A percentile compares a stretch with the other conserved stretches of the same genome.
These are phyloP conservation scores for Pachycephala philippinensis DNA, from an alignment of 2,113 vertebrate genomes.

Conservation along the genomic window DNA sequence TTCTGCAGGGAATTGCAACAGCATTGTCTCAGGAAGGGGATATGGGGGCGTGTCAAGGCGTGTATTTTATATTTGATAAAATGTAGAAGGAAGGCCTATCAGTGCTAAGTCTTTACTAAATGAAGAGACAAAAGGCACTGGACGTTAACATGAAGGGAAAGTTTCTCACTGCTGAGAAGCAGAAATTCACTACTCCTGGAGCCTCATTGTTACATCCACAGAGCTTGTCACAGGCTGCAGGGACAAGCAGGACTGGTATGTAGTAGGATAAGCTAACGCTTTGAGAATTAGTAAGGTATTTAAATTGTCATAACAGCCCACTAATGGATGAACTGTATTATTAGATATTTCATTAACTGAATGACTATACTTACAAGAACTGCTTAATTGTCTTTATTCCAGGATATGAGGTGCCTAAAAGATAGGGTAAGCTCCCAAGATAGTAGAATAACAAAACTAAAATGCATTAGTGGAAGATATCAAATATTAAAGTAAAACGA, in stretches of 20 bases:
- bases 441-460: not conserved
- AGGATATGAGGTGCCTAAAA: not conserved
- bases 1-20: too few species aligned
- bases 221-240: fast-evolving
- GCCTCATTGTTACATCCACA: fast-evolving
- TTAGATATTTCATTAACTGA: slow-evolving; percentile 8
- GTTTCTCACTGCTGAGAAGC: not conserved
- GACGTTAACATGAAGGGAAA: not conserved
- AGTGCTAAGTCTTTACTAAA: not conserved
- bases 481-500: not conserved
- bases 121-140: not conserved
- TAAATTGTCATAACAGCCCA: not conserved
- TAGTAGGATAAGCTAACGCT: not conserved
- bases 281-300: not conserved
- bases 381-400: not conserved
- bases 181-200: not conserved
- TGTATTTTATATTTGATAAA: not conserved
- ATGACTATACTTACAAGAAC: not conserved
- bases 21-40: not conserved
- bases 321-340: not conserved
- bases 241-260: not conserved
- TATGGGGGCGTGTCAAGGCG: fast-evolving
- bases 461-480: not conserved
- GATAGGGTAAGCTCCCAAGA: not conserved
- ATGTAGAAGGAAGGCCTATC: not conserved